Base-by-base conservation (phyloP, 1,140 invertebrate genomes). In the Triops longicaudatus region DNA sequence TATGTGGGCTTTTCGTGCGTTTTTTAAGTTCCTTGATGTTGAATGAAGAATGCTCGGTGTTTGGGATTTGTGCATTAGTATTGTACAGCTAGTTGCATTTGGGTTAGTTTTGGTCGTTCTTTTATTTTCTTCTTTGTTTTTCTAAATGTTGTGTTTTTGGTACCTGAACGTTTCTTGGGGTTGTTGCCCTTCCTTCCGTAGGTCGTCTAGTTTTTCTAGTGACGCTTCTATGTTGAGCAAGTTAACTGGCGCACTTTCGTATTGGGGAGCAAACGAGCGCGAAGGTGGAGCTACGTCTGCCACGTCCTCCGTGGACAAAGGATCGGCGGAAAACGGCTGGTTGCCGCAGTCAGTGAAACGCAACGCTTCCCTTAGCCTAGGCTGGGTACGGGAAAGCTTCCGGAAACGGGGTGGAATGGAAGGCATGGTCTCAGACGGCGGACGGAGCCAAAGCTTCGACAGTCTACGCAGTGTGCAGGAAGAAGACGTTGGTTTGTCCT, bases 141-240 rank as follows among this genome's bases (percentile, higher is more conserved):
- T 12, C 22, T 17, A 27, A 22, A 12, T 74, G 28, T 42, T 41
- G 31, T 31, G 43, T 42, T 10, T 26, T 79, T 76, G 78, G 77
- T 77, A 78, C 78, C 31, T 63, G 76, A 78, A 31, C 76, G 78
- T 22, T 76, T 80, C n/a, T 79, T 78, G 11, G 78, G 77, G 78
- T 81, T 76, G 63, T 74, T 77, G 75, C 73, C 78, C 26, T 22
- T 73, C 78, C 26, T 22, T 73, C 81, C 83, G 87, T 11, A 85
- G 90, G 74, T 91, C 90, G 2, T 89, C 91, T 80, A 92, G 90
- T 82, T 91, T 91, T 82, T 91, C 89, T 0, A 90, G 89, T 26
- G 92, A 93, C 83, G 90, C 90, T 6, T 89, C 91, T 81, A 90
- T 93, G 43, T 84, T 93, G 78, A 88, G 88, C 78, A 92, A 92